Evolutionary conservation across 2,888 invertebrate species (phyloP), one percentile per base, ranked within the genome.

Genomic region (Mesorhabditis belari): DNA sequence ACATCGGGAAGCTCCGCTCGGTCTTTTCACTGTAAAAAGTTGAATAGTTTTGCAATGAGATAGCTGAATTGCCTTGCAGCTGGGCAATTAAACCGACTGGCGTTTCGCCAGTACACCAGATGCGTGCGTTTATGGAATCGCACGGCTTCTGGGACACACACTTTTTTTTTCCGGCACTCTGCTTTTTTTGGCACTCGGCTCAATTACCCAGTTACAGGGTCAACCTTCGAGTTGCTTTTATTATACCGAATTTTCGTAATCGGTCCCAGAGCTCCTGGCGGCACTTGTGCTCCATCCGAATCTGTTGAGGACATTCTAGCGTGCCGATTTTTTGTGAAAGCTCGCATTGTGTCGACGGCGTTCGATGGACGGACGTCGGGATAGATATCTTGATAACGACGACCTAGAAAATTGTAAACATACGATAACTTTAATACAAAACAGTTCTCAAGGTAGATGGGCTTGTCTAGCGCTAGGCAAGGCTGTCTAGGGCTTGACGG

Each of bases 291-390:
- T 9, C 25, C 12, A 9, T 49, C 17, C 12, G 56, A 25, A 12
- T 52, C 60, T 53, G 52, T 28, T 25, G 49, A 49, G 29, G 35
- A 49, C n/a, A 35, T 26, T 28, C 65, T 65, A 0, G 66, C 67
- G 49, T 71, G 69, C 23, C 82, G 80, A 86, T 92, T 92, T 83
- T 94, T 89, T 86, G 90, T 90, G 88, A 98, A 98, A 81, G 92
- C 91, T 82, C 93, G 90, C 94, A 98, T 95, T 83, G 91, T 91
- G 87, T 98, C 96, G 83, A 92, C 91, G 77, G 93, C 93, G 83
- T 96, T 95, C 84, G 93, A 91, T 81, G 96, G 94, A 87, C 96
- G 87, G 84, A 94, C 92, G 87, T 96, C 96, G 87, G 94, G 92
- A 86, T 96, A 96, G 83, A 96, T 88, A n/a, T n/a, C n/a, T n/a